A percentile compares a stretch with the other conserved stretches of the same genome.
These are phyloP conservation scores for Danaus plexippus DNA, from an alignment of 1,140 invertebrate species.

Conservation along the genomic window DNA sequence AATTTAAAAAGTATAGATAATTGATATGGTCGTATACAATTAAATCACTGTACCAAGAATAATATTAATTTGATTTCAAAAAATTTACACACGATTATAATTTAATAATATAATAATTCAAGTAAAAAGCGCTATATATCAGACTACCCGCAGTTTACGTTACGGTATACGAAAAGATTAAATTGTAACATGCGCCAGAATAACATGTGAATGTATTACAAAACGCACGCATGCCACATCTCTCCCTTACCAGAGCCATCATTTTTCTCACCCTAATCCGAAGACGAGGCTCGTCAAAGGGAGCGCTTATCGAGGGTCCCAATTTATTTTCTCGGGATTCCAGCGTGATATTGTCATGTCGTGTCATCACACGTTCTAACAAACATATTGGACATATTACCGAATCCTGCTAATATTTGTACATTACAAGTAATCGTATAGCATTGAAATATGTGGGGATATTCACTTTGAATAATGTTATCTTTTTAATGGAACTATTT, in stretches of 20 bases:
- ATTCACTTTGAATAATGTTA: neutral
- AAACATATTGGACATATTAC: conserved; percentile 21
- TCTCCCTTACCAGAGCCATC: conserved; percentile 48
- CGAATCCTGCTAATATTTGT: conserved; percentile 11
- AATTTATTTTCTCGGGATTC: conserved; percentile 64
- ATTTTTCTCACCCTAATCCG: conserved; percentile 68
- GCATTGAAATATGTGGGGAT: neutral
- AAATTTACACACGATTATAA: no score
- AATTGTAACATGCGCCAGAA: conserved; percentile 7
- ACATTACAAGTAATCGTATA: neutral
- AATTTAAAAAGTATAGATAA: no score
- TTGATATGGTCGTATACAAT: no score
- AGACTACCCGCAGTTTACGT: conserved; percentile 1
- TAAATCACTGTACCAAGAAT: no score
- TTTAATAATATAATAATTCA: no score
- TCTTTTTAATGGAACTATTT: no score
- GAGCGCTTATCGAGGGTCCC: conserved; percentile 60
- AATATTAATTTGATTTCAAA: no score
- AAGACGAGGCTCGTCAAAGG: conserved; percentile 64
- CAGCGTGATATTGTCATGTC: conserved; percentile 51
- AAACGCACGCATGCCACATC: conserved; percentile 32
- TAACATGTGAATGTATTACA: conserved; percentile 32
- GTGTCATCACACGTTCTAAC: conserved; percentile 35
- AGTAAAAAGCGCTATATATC: no score
- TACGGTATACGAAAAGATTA: conserved; percentile 4